These are phyloP conservation scores for Rhadinocentrus ornatus DNA, from an alignment of 2,797 vertebrate species.

Conservation along the genomic window DNA sequence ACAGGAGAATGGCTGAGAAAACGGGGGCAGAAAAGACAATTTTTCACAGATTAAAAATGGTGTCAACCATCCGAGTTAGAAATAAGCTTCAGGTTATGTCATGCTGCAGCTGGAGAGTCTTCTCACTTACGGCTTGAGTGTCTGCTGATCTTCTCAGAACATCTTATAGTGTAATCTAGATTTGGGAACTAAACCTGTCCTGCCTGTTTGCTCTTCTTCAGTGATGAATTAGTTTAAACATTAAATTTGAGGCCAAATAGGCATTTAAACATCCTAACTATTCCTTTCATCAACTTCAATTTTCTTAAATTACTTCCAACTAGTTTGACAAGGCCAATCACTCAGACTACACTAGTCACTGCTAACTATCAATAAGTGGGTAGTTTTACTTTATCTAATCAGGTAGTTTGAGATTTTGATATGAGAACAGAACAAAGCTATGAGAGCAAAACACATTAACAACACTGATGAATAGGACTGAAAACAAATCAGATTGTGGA, in stretches of 20 bases:
- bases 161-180: not conserved
- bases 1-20: not conserved
- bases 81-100: slow-evolving; percentile 30
- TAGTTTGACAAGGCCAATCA: not conserved
- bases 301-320: not conserved
- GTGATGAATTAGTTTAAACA: not conserved
- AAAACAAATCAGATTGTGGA: not conserved
- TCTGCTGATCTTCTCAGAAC: not conserved
- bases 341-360: not conserved
- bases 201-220: not conserved
- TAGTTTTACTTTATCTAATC: not conserved
- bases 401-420: not conserved
- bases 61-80: slow-evolving; percentile 24
- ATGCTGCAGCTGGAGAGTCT: slow-evolving; percentile 10
- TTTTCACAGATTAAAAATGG: slow-evolving; percentile 46
- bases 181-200: not conserved
- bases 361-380: not conserved
- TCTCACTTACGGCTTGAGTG: not conserved
- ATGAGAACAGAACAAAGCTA: not conserved
- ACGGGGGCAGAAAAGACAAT: slow-evolving; percentile 23
- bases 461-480: not conserved
- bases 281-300: not conserved
- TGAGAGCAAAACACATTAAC: not conserved
- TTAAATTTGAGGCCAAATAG: not conserved
- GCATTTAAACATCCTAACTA: not conserved